Base-by-base conservation (phyloP, 2,797 vertebrate genomes). In the Otolemur crassicaudatus region DNA sequence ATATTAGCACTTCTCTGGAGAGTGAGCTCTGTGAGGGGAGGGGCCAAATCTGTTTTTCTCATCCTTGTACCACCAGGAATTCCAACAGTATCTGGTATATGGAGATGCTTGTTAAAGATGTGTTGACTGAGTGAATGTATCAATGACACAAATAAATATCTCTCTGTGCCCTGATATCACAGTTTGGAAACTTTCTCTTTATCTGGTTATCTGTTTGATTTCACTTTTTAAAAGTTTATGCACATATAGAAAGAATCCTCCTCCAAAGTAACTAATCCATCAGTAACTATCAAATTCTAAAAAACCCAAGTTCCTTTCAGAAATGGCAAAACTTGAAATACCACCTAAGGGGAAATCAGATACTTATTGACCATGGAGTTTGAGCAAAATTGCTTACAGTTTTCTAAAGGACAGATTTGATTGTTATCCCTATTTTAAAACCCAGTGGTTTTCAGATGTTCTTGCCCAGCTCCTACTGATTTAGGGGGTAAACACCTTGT, bases 241-340 rank as follows among this genome's bases (percentile, higher is more conserved):
- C 11, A 61, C 25, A 83, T 29, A 73, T 6, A 49, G 17, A 60
- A 79, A 63, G 63, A 94, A 61, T 58, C 40, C 58, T 14, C 61
- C 49, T 80, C 90, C 49, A 23, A 76, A 43, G 72, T 27, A 94
- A 87, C 81, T 10, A 72, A 90, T 67, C 67, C 56, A 73, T 77
- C 73, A 85, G 22, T 31, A 82, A 88, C 53, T 14, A n/a, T 12
- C 70, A 82, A 85, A 77, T 91, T 94, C 67, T 82, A 77, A 96
- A 69, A 92, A 75, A 87, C 75, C 43, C 34, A 93, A 90, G 34
- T 10, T 75, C 31, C 56, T 69, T 81, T 46, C 56, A 90, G 86
- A 82, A 91, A 77, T 72, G 75, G 79, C 53, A 91, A 88, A 53
- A 89, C 46, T 19, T 61, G 29, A 79, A 89, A 67, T 43, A n/a